Base-by-base conservation (phyloP, 1,140 invertebrate species). In the Polyergus mexicanus region DNA sequence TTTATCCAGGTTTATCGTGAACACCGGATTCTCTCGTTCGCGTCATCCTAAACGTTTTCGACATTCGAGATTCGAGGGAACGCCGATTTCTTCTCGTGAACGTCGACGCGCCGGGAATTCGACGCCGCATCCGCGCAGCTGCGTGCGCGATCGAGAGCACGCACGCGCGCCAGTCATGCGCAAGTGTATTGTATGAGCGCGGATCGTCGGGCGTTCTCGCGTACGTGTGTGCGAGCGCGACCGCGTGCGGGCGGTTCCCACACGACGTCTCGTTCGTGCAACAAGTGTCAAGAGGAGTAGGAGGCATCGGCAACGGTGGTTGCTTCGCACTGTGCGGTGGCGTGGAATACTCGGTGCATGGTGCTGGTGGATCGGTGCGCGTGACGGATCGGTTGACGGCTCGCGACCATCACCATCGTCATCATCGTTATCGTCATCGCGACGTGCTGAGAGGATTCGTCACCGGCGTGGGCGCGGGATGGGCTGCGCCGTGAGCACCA, bases 401-500 rank as follows among this genome's bases (percentile, higher is more conserved):
- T 19, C 47, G 10, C 28, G 25, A 35, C 25, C 41, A 47, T 4
- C n/a, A 51, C 16, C 44, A 56, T 72, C 71, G 6, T 19, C 22
- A 28, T 19, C 68, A n/a, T 38, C 63, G 35, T 35, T 54, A 44
- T 32, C 19, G 19, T 41, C 19, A 51, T 56, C 63, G 35, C 54
- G 68, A 47, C 78, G 66, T 47, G 78, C 78, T 72, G 38, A 72
- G n/a, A 60, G 38, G 54, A 60, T 19, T 19, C 51, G 65, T 54
- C 28, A 87, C 32, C 63, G 84, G 86, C 66, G 54, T 96, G 96
- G 78, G 78, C 78, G 78, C 78, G 54, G 78, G 92, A 98, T 98
- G 97, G 97, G 97, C 93, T 98, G 97, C 96, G 96, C 97, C 84
- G 96, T 98, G 87, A 98, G 97, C 96, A 97, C 96, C 95, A 96